These are phyloP conservation scores for Elanus axillaris DNA, from an alignment of 2,113 vertebrate species.

Conservation along the genomic window DNA sequence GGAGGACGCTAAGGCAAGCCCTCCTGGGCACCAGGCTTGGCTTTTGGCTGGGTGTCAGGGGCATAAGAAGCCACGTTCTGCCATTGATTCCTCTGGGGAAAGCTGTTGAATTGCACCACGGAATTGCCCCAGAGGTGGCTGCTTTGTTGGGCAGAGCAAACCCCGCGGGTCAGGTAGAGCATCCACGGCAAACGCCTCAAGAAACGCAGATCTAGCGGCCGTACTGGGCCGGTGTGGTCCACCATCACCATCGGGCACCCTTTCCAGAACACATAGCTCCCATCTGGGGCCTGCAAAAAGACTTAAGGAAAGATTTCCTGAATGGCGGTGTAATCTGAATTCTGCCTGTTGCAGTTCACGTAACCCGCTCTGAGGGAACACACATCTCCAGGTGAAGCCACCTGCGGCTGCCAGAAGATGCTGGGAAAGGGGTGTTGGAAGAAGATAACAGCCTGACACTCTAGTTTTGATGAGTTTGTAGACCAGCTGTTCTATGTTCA, in stretches of 20 bases:
- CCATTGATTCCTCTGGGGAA: no score
- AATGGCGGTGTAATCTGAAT: background rate
- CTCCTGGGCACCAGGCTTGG: fast-evolving
- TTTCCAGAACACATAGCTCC: background rate
- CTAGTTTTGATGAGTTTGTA: background rate
- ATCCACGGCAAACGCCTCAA: no score
- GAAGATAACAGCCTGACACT: fast-evolving
- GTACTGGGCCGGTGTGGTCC: fast-evolving
- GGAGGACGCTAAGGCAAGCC: background rate
- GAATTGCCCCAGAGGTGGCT: background rate
- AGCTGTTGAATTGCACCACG: background rate
- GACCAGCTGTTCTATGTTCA: background rate
- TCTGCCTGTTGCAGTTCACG: background rate
- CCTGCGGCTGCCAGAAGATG: background rate
- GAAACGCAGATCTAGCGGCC: fast-evolving
- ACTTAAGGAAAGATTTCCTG: background rate
- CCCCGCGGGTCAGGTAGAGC: background rate
- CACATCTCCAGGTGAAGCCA: background rate
- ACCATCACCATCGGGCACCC: background rate
- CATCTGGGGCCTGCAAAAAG: no score
- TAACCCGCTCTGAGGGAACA: background rate
- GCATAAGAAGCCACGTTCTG: background rate
- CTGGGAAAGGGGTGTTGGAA: background rate
- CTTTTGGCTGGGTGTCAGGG: no score
- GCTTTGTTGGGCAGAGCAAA: background rate